Evolutionary conservation across 2,797 vertebrate genomes (phyloP), one percentile per base, ranked within the genome.

Genomic region (Xenopus petersii): DNA sequence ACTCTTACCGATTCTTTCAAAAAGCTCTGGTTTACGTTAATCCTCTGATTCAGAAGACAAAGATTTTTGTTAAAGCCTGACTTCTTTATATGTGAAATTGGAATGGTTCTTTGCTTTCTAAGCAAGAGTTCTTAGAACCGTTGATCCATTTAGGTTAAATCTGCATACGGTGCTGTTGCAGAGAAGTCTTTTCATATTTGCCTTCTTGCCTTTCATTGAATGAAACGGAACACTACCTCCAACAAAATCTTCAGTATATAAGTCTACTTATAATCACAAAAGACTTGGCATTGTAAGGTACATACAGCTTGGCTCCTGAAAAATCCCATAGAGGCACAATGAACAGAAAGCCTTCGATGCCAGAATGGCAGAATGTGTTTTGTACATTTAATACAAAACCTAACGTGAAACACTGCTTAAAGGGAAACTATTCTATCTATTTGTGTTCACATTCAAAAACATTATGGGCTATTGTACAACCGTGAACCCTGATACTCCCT

Each of bases 21-120:
- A 42, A 74, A 71, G 64, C 67, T 79, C 71, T 74, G 51, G 67
- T 74, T 79, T 66, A 74, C 77, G 54, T 79, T 79, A 79, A 79
- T 79, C 77, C 77, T 66, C 71, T 66, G 55, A 70, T 79, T 79
- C 67, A 61, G 59, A n/a, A 54, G 62, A 79, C 71, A 79, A 79
- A 79, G 77, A 74, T 79, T 79, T 70, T 46, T 61, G 26, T 70
- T 64, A 79, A 79, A 73, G 76, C 76, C 71, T 73, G 65, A 65
- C 71, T 74, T 70, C 51, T 64, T 68, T 51, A 55, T 60, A 70
- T 61, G 77, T 66, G 71, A 55, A 30, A 59, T 70, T 73, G 71
- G 58, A 62, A 62, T 67, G 66, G 66, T 65, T 69, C 64, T 64
- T 64, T 46, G 17, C 15, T 65, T 26, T 59, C 21, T 42, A 33